Evolutionary conservation across 1,140 invertebrate genomes (phyloP).

Genomic region (Eciton burchellii): DNA sequence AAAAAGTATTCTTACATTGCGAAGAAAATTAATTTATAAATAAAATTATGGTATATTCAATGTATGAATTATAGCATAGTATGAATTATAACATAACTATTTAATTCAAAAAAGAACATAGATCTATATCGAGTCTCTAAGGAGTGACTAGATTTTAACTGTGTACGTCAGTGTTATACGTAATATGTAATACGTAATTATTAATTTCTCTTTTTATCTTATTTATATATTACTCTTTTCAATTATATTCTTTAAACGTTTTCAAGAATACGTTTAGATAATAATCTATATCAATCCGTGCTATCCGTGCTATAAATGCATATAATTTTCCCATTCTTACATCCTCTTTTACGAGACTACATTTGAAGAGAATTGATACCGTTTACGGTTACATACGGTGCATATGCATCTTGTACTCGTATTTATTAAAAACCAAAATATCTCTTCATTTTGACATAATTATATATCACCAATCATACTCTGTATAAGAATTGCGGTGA

Average conservation of each 20-base stretch:
- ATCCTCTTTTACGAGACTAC: neutral
- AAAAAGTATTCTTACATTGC: too few species aligned
- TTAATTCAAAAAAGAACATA: neutral
- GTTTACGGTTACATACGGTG: neutral
- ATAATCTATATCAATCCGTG: neutral
- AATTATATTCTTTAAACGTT: neutral
- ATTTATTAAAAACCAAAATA: conserved; percentile 1
- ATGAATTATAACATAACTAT: conserved; percentile 9
- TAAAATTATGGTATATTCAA: too few species aligned
- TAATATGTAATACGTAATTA: too few species aligned
- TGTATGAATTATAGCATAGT: too few species aligned
- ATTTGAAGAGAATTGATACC: conserved; percentile 38
- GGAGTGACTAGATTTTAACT: conserved; percentile 24
- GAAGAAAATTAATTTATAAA: too few species aligned
- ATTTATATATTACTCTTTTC: neutral
- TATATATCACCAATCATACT: neutral
- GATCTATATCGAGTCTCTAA: neutral
- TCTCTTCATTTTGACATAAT: neutral
- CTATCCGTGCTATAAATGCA: neutral
- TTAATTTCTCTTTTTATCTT: neutral
- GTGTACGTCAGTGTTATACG: neutral
- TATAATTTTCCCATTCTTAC: neutral
- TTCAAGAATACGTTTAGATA: neutral
- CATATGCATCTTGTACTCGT: neutral
- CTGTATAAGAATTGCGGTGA: conserved; percentile 9